phyloP scores from a whole-genome alignment of 2,888 invertebrate species.

The Teleiodes luculella region DNA sequence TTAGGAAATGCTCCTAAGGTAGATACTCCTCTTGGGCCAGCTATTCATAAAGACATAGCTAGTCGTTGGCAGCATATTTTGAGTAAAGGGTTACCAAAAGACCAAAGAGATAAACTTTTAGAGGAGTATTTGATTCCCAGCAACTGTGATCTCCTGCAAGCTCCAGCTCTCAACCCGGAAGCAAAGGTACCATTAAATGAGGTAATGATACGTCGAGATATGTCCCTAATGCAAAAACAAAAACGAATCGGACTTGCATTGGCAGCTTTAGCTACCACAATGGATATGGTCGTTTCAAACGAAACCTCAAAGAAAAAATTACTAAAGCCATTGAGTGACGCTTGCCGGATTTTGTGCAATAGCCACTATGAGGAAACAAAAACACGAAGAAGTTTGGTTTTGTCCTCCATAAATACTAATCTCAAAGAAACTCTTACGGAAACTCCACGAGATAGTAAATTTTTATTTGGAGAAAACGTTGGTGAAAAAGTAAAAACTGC shows the following conservation, averaged over 20 bases:
- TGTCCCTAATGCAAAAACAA: slow-evolving; percentile 5
- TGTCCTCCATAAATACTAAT: not conserved
- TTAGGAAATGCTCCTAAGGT: slow-evolving; percentile 12
- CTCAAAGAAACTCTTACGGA: not conserved
- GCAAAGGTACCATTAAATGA: slow-evolving; percentile 12
- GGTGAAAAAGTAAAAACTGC: not conserved
- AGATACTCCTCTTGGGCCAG: not conserved
- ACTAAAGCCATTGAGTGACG: not conserved
- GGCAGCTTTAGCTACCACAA: slow-evolving; percentile 9
- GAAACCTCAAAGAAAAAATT: not conserved
- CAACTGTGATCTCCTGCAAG: slow-evolving; percentile 9
- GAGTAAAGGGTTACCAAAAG: slow-evolving; percentile 11
- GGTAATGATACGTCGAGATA: slow-evolving; percentile 1
- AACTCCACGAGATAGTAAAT: not conserved
- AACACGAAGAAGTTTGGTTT: not conserved
- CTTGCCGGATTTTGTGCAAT: too few relatives aligned
- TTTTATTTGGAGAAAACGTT: not conserved
- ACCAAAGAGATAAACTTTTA: slow-evolving; percentile 11
- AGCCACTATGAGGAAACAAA: not conserved
- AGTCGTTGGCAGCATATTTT: slow-evolving; percentile 1
- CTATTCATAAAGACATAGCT: slow-evolving; percentile 10
- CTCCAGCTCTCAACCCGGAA: slow-evolving; percentile 17
- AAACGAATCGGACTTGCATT: slow-evolving; percentile 11
- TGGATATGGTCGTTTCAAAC: not conserved
- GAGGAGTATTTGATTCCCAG: slow-evolving; percentile 11